Conservation (phyloP, 2,797 vertebrate genomes). For the Dendrocincla fuliginosa region DNA sequence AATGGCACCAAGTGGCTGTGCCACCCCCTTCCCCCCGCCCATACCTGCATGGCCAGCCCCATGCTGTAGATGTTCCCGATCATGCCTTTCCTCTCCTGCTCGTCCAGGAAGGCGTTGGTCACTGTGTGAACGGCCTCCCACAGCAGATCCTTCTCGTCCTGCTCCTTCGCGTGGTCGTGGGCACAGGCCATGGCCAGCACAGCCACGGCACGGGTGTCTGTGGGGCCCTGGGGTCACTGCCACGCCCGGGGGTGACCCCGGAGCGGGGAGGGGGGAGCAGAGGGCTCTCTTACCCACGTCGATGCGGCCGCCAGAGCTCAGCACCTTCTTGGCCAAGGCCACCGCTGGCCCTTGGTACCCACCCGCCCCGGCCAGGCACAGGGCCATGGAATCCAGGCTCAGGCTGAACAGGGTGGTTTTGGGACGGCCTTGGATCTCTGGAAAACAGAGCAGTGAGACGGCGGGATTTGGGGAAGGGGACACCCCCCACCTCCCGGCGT, state of each 20-base stretch:
- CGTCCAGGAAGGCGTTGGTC: conserved; percentile 14
- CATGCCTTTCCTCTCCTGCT: conserved; percentile 18
- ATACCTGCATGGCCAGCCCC: conserved; percentile 77
- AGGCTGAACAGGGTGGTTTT: conserved; percentile 44
- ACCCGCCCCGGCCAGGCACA: conserved; percentile 45
- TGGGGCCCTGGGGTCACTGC: rapidly evolving
- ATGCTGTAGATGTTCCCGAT: conserved; percentile 74
- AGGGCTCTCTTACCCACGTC: conserved; percentile 57
- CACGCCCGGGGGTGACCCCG: rapidly evolving
- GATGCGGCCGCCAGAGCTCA: neutral
- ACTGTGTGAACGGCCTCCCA: neutral
- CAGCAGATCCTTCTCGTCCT: neutral
- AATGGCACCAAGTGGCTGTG: neutral
- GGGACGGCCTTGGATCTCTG: neutral
- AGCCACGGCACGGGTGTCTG: conserved; percentile 71
- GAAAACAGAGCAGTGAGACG: neutral
- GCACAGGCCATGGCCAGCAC: conserved; percentile 67
- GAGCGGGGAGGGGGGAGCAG: neutral
- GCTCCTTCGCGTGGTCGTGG: neutral
- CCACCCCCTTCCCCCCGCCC: rapidly evolving
- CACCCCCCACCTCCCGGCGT: neutral
- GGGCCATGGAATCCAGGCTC: conserved; percentile 52
- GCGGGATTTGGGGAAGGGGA: rapidly evolving
- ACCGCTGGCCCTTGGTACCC: neutral
- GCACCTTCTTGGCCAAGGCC: conserved; percentile 45